phyloP scores from a whole-genome alignment of 2,797 vertebrate species.

The Rhincodon typus region DNA sequence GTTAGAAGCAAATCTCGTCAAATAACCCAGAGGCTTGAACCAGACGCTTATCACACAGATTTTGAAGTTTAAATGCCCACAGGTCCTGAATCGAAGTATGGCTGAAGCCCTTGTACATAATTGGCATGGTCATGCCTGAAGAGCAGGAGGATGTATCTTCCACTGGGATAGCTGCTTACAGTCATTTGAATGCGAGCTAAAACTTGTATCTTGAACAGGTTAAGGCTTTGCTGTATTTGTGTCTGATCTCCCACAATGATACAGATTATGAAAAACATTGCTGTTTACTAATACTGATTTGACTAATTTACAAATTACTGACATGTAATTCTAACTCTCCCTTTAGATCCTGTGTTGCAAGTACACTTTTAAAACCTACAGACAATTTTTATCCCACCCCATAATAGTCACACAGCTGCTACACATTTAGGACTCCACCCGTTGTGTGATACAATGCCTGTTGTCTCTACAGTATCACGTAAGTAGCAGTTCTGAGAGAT shows the following conservation, averaged over 20 bases:
- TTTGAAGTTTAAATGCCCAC: neutral
- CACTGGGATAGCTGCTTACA: neutral
- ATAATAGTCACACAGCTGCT: slow-evolving; percentile 1
- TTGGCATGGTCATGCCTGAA: neutral
- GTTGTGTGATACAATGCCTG: neutral
- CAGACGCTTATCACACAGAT: neutral
- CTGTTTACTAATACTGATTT: neutral
- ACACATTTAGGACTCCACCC: neutral
- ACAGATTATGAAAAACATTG: neutral
- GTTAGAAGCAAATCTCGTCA: neutral
- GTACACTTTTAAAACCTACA: neutral
- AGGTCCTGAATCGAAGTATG: neutral
- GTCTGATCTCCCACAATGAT: neutral
- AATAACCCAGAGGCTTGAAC: neutral
- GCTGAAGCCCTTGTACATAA: neutral
- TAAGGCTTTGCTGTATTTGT: neutral
- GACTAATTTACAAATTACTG: neutral
- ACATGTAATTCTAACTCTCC: neutral
- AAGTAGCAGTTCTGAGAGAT: neutral
- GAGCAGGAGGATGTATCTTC: neutral
- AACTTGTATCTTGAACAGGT: neutral
- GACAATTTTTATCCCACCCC: neutral
- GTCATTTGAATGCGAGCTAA: neutral
- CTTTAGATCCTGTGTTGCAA: neutral
- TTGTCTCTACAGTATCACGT: neutral